Evolutionary conservation across 2,113 vertebrate species (phyloP).

Genomic region (Leuciscus idus): DNA sequence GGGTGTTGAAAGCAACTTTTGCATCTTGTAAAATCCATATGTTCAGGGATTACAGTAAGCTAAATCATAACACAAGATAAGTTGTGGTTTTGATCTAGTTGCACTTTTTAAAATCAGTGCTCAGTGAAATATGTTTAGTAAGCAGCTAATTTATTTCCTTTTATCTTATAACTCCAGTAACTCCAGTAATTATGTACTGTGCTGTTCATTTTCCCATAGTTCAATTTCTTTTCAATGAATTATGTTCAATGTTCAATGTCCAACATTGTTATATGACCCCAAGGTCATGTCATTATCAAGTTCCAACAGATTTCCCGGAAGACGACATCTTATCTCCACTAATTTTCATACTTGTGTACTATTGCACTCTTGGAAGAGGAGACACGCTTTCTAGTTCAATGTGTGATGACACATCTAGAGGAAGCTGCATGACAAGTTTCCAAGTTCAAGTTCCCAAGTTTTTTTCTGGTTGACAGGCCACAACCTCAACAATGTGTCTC

Average conservation of each 20-base stretch:
- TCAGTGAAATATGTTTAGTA: constrained; percentile 35
- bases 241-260: no score
- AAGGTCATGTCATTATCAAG: constrained; percentile 15
- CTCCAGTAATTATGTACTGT: not conserved
- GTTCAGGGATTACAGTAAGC: constrained; percentile 4
- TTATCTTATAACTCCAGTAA: not conserved
- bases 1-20: constrained; percentile 11
- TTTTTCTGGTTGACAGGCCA: not conserved
- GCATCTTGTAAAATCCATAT: constrained; percentile 27
- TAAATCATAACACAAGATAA: constrained; percentile 22
- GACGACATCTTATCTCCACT: not conserved
- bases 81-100: constrained; percentile 14
- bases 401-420: constrained; percentile 10
- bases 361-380: not conserved
- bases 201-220: not conserved
- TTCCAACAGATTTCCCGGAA: constrained; percentile 29
- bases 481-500: not conserved
- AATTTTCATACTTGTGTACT: not conserved
- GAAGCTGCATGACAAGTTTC: constrained; percentile 2
- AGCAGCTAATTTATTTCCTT: not conserved
- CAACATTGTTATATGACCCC: not conserved
- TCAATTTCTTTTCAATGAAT: not conserved
- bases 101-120: constrained; percentile 36
- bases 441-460: not conserved
- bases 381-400: constrained; percentile 5